Base-by-base conservation (phyloP, 1,140 invertebrate species). In the Orchestia grillus region DNA sequence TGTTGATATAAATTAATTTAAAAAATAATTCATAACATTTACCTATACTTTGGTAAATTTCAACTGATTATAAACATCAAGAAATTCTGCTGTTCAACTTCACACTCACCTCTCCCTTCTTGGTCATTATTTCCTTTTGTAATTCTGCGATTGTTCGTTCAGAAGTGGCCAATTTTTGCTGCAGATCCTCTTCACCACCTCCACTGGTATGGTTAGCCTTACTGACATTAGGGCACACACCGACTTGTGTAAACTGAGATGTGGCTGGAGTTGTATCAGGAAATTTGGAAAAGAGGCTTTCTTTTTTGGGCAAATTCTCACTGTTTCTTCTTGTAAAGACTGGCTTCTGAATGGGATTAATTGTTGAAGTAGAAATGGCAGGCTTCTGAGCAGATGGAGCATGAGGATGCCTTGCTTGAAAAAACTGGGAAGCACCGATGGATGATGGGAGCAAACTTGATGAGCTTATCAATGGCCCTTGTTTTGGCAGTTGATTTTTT, bases 41-140 rank as follows among this genome's bases (percentile, higher is more conserved):
- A 77, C 6, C 6, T 53, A 77, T 77, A 77, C 62, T 23, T 23
- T 77, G 36, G 28, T 3, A 36, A 36, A 77, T 36, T 3, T 15
- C 15, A 23, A 77, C 28, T 23, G 1, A 77, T 19, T 77, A 36
- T 77, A 28, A 36, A 77, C 62, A 77, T 23, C 36, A 77, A 3
- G 11, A 36, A 77, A 36, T 77, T 23, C 62, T 23, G 3, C 36
- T 15, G 36, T 77, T 77, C 62, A 77, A 19, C 4, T 41, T 42
- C 42, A 8, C 42, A 44, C 88, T 90, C 15, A 90, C 88, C 88
- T 90, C 88, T 90, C 88, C 88, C 16, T 36, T 42, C 43, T 90
- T 90, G n/a, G 88, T 90, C 88, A 90, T 90, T 90, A 90, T 90
- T 90, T 90, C 88, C 88, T 90, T 90, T 36, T 90, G 88, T 41